A percentile compares a stretch with the other conserved stretches of the same genome.
Evolutionary conservation across 92 coral and sea anemone genomes (phyloP).

Genomic region (Blastomussa wellsi): DNA sequence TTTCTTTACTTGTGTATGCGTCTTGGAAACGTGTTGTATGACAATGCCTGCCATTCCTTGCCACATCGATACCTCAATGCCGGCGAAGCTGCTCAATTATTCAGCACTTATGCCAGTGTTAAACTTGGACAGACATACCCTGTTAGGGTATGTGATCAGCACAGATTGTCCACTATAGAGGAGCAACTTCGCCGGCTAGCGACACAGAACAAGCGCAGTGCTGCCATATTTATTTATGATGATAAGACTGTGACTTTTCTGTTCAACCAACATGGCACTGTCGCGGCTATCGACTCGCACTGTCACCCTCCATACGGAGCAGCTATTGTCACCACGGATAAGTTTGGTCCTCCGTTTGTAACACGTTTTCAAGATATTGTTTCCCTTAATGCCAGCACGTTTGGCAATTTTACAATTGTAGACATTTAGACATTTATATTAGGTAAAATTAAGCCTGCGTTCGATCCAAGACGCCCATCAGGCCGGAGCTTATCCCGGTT

Average conservation of each 20-base stretch:
- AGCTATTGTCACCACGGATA: background rate
- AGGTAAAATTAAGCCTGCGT: no score
- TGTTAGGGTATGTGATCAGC: background rate
- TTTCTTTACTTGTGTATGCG: background rate
- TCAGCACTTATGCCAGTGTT: background rate
- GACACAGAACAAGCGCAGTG: background rate
- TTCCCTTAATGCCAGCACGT: background rate
- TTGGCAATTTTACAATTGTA: background rate
- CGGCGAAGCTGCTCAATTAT: background rate
- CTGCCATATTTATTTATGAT: slow-evolving; percentile 17
- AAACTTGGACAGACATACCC: background rate
- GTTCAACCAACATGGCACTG: background rate
- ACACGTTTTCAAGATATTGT: background rate
- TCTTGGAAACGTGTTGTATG: background rate
- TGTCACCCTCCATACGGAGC: slow-evolving; percentile 4
- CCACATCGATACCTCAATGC: slow-evolving; percentile 5
- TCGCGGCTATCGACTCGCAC: slow-evolving; percentile 2
- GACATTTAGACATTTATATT: background rate
- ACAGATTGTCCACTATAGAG: background rate
- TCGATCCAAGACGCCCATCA: no score
- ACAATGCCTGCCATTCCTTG: background rate
- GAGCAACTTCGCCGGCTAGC: background rate
- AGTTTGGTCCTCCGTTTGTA: background rate
- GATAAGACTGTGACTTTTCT: slow-evolving; percentile 1
- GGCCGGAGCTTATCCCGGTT: no score